A percentile compares a stretch with the other conserved stretches of the same genome.
Conservation (phyloP, 1,140 invertebrate species). For the Chelonus insularis region DNA sequence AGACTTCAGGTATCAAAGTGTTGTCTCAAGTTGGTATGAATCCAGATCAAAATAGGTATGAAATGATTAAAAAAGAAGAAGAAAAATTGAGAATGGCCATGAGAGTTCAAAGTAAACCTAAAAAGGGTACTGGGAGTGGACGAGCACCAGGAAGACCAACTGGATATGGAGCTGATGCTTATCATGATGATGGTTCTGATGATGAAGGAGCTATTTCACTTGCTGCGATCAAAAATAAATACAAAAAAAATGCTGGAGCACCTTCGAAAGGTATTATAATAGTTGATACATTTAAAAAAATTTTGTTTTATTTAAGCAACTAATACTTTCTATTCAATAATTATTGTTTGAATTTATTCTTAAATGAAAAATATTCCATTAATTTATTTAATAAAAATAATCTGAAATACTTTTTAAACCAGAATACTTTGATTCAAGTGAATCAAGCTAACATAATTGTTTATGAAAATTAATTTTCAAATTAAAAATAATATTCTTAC, state of each 20-base stretch:
- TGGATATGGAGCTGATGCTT: conserved; percentile 57
- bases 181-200: conserved; percentile 82
- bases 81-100: conserved; percentile 87
- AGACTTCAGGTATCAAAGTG: conserved; percentile 95
- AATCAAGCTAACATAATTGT: too few relatives aligned
- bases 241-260: conserved; percentile 68
- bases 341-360: too few relatives aligned
- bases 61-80: conserved; percentile 96
- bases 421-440: too few relatives aligned
- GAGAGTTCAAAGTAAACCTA: conserved; percentile 70
- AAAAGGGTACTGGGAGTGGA: conserved; percentile 65
- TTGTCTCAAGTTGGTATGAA: conserved; percentile 91
- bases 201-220: conserved; percentile 90
- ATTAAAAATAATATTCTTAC: conserved; percentile 20
- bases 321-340: too few relatives aligned
- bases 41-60: conserved; percentile 87
- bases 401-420: too few relatives aligned
- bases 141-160: conserved; percentile 65
- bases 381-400: too few relatives aligned
- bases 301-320: too few relatives aligned
- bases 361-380: too few relatives aligned
- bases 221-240: conserved; percentile 93
- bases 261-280: conserved; percentile 56
- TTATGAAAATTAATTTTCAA: too few relatives aligned
- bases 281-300: too few relatives aligned